Conservation (phyloP, 2,888 invertebrate genomes). For the Lepidochitona cinerea region DNA sequence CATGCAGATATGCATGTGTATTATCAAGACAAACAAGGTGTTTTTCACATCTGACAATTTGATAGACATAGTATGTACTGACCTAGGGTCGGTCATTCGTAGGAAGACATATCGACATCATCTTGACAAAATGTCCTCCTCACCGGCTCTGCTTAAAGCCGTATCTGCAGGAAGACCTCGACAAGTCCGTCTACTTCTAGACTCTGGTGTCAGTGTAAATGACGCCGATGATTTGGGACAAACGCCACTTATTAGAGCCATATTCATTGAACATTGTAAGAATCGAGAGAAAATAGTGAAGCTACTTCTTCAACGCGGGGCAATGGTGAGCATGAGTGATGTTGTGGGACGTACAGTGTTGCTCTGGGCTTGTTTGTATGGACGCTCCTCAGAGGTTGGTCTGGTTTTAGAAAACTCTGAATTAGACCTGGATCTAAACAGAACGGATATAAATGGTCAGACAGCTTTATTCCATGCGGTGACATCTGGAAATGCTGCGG, state of each 20-base stretch:
- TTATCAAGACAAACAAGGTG: too few species aligned
- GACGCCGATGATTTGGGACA: slow-evolving; percentile 46
- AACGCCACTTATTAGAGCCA: slow-evolving; percentile 40
- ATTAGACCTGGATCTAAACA: slow-evolving; percentile 41
- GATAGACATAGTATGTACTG: too few species aligned
- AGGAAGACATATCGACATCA: too few species aligned
- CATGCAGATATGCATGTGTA: too few species aligned
- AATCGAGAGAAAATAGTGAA: slow-evolving; percentile 33
- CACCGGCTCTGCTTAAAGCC: slow-evolving; percentile 42
- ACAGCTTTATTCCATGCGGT: slow-evolving; percentile 45
- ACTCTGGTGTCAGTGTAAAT: slow-evolving; percentile 30
- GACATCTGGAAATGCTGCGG: slow-evolving; percentile 45
- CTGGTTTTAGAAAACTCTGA: slow-evolving; percentile 39
- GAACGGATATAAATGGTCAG: slow-evolving; percentile 43
- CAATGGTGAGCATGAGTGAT: slow-evolving; percentile 35
- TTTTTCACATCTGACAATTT: too few species aligned
- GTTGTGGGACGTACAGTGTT: slow-evolving; percentile 43
- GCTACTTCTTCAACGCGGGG: slow-evolving; percentile 38
- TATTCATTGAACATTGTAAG: slow-evolving; percentile 38
- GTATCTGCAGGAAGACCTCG: slow-evolving; percentile 38
- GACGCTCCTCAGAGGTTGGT: slow-evolving; percentile 35
- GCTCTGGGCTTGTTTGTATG: slow-evolving; percentile 45
- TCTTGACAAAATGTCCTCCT: too few species aligned
- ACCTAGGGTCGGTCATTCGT: too few species aligned
- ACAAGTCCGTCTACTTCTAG: slow-evolving; percentile 45